Conservation (phyloP, 2,888 invertebrate species). For the Proisotoma minuta region DNA sequence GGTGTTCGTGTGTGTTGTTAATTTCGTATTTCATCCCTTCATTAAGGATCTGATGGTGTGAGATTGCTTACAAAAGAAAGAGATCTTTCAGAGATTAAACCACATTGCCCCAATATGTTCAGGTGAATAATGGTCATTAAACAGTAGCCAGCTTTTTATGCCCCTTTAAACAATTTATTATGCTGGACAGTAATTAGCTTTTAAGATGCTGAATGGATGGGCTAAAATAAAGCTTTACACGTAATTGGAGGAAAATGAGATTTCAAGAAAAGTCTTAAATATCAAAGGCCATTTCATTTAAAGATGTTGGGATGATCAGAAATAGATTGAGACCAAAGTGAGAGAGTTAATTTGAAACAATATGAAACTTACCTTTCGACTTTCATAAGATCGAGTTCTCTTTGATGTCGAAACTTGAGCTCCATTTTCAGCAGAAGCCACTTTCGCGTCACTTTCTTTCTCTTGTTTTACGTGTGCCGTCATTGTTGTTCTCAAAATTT, state of each 20-base stretch:
- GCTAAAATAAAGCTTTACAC: too few relatives aligned
- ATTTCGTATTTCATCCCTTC: conserved; percentile 3
- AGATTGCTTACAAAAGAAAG: background rate
- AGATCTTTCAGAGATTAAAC: too few relatives aligned
- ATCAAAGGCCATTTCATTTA: background rate
- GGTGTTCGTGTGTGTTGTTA: background rate
- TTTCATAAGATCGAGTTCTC: conserved; percentile 23
- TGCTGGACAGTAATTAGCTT: too few relatives aligned
- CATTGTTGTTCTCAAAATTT: conserved; percentile 7
- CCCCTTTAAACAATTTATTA: too few relatives aligned
- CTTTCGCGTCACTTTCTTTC: background rate
- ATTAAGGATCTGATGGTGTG: conserved; percentile 1
- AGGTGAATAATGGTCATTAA: too few relatives aligned
- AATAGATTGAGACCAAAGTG: background rate
- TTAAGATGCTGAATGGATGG: too few relatives aligned
- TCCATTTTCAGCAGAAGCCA: background rate
- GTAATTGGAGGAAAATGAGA: too few relatives aligned
- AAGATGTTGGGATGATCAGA: background rate
- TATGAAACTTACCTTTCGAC: conserved; percentile 28
- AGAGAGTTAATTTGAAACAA: background rate
- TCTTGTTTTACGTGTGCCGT: conserved; percentile 10
- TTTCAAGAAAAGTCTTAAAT: too few relatives aligned
- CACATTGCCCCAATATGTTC: too few relatives aligned
- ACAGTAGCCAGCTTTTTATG: too few relatives aligned
- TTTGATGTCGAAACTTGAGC: conserved; percentile 3